Percentiles rank a stretch among this genome's conserved stretches.
phyloP scores from a whole-genome alignment of 2,888 invertebrate genomes.

The Conops quadrifasciatus region DNA sequence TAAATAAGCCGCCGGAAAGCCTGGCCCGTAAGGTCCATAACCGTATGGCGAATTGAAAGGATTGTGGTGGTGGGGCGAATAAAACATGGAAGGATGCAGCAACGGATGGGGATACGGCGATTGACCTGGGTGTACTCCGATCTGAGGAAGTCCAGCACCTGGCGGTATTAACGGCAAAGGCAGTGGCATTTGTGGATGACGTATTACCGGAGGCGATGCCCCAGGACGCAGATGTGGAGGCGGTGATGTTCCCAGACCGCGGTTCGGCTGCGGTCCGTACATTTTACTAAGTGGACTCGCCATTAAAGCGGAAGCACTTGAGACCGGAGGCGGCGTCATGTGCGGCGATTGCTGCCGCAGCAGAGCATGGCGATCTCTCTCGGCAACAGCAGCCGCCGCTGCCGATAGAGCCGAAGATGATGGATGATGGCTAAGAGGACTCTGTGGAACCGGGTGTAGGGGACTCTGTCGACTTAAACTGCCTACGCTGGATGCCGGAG shows the following conservation, averaged over 20 bases:
- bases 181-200: slow-evolving; percentile 66
- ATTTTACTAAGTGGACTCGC: slow-evolving; percentile 65
- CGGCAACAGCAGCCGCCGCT: slow-evolving; percentile 65
- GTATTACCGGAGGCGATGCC: slow-evolving; percentile 69
- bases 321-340: slow-evolving; percentile 66
- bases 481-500: slow-evolving; percentile 61
- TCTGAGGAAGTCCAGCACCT: slow-evolving; percentile 62
- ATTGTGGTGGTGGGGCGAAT: slow-evolving; percentile 76
- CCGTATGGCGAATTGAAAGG: slow-evolving; percentile 70
- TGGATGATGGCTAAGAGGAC: slow-evolving; percentile 64
- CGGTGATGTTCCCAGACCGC: slow-evolving; percentile 68
- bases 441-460: slow-evolving; percentile 65
- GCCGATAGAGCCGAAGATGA: slow-evolving; percentile 64
- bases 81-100: slow-evolving; percentile 75
- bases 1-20: slow-evolving; percentile 64
- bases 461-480: slow-evolving; percentile 64
- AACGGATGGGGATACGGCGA: slow-evolving; percentile 76
- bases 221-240: slow-evolving; percentile 65
- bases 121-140: slow-evolving; percentile 76
- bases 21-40: slow-evolving; percentile 67
- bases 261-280: slow-evolving; percentile 67
- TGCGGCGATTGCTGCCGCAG: slow-evolving; percentile 65
- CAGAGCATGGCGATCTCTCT: slow-evolving; percentile 64
- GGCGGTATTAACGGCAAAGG: slow-evolving; percentile 64
- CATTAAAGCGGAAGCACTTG: slow-evolving; percentile 64